Evolutionary conservation across 2,797 vertebrate genomes (phyloP).

Genomic region (Liasis olivaceus): DNA sequence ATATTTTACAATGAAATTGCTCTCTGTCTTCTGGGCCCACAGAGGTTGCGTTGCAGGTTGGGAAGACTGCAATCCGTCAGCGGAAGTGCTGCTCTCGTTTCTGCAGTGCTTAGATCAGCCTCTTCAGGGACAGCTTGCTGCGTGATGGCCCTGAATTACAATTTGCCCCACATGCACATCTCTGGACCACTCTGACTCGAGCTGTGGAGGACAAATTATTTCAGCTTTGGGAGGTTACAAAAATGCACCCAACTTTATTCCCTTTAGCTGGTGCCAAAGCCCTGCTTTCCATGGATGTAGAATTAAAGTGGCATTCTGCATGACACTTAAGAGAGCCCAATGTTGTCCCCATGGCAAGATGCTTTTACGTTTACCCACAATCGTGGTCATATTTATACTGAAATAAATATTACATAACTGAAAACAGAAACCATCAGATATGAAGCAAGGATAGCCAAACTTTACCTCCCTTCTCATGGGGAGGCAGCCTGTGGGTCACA

Average conservation of each 20-base stretch:
- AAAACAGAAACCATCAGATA: not conserved
- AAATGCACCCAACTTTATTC: not conserved
- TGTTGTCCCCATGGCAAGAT: not conserved
- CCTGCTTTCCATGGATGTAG: not conserved
- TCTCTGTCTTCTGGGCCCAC: conserved; percentile 44
- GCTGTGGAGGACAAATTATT: not conserved
- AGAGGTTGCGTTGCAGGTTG: conserved; percentile 10
- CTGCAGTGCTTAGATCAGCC: not conserved
- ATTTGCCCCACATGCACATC: accelerated
- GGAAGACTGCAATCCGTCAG: conserved; percentile 23
- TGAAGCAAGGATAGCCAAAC: not conserved
- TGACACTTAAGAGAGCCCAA: not conserved
- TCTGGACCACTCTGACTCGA: not conserved
- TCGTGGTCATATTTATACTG: not conserved
- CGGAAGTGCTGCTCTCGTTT: not conserved
- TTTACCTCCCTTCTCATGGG: not conserved
- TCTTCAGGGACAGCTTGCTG: not conserved
- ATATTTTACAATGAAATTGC: conserved; percentile 65
- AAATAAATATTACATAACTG: not conserved
- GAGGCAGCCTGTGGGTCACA: not conserved
- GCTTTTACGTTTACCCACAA: not conserved
- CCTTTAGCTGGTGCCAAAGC: not conserved
- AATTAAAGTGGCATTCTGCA: not conserved
- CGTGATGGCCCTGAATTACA: not conserved
- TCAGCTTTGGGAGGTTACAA: not conserved